Base-by-base conservation (phyloP, 2,888 invertebrate species). In the Lampropteryx suffumata region DNA sequence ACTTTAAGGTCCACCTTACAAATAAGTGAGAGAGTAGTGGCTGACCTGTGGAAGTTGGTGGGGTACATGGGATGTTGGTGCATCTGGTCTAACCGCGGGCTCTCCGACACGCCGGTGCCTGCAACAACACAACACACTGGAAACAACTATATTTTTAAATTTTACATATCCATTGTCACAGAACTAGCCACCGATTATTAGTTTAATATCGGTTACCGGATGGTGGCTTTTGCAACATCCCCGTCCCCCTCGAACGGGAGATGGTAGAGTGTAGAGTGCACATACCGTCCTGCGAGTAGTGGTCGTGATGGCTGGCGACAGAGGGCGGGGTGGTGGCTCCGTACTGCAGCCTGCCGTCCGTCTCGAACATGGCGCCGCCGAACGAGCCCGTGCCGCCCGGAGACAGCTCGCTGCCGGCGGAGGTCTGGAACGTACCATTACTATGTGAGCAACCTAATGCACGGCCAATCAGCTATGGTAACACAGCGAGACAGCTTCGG, bases 11-110 rank as follows among this genome's bases (percentile, higher is more conserved):
- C n/a, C n/a, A n/a, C n/a, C n/a, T n/a, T n/a, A 21, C 21, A 21
- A 3, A 5, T 3, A 3, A 5, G 5, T 21, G 21, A 7, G 8
- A 48, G 13, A 11, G 7, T 17, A 7, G 21, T 3, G 5, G 13
- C 4, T 9, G n/a, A 88, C 90, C 90, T 84, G 73, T 82, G 87
- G 59, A 77, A 90, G 67, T 85, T 85, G 70, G 73, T 84, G 61
- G 87, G 84, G 62, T 88, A 90, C 84, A 90, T 86, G 70, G 83
- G 79, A 64, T 89, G 90, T 59, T 83, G 82, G 61, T 90, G 83
- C 60, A 87, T 59, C 75, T 83, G 80, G 73, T 86, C 85, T 73
- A 84, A 67, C 69, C 87, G 79, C n/a, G 90, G 84, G 61, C 86
- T 87, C 44, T 82, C 85, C 32, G 74, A 73, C 39, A 81, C 81